A percentile compares a stretch with the other conserved stretches of the same genome.
These are phyloP conservation scores for Macrotus californicus DNA, from an alignment of 2,113 vertebrate genomes.

Conservation along the genomic window DNA sequence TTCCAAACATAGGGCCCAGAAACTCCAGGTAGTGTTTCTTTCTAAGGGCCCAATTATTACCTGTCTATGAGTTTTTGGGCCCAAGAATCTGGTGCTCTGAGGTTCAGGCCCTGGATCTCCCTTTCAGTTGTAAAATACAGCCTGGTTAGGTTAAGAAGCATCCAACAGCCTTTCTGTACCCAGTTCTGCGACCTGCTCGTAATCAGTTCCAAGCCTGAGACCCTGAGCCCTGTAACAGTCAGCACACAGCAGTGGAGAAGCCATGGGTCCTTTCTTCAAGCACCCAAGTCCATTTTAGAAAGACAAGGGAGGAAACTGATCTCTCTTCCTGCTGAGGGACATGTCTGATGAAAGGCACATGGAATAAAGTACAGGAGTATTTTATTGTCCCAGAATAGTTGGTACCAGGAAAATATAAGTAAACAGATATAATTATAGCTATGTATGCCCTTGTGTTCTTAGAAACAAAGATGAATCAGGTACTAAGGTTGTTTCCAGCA, in stretches of 20 bases:
- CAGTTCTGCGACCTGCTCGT: background rate
- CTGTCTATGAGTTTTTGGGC: background rate
- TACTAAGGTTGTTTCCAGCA: background rate
- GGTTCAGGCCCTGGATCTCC: background rate
- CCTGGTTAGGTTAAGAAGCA: background rate
- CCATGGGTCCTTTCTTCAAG: background rate
- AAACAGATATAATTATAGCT: background rate
- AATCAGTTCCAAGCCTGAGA: too few species aligned
- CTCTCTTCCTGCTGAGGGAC: background rate
- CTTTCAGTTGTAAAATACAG: background rate
- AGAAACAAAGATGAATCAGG: background rate
- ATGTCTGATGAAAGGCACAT: background rate
- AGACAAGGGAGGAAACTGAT: background rate
- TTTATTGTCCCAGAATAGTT: background rate
- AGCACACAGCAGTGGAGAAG: background rate
- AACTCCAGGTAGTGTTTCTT: background rate
- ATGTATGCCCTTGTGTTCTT: background rate
- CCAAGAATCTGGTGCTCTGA: background rate
- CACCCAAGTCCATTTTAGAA: background rate
- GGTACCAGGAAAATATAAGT: background rate
- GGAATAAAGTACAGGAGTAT: background rate
- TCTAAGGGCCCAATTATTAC: background rate
- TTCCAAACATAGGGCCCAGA: background rate
- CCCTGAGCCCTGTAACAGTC: background rate
- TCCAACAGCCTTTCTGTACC: background rate